Conservation (phyloP, 2,113 vertebrate species). For the Pelecanus crispus region DNA sequence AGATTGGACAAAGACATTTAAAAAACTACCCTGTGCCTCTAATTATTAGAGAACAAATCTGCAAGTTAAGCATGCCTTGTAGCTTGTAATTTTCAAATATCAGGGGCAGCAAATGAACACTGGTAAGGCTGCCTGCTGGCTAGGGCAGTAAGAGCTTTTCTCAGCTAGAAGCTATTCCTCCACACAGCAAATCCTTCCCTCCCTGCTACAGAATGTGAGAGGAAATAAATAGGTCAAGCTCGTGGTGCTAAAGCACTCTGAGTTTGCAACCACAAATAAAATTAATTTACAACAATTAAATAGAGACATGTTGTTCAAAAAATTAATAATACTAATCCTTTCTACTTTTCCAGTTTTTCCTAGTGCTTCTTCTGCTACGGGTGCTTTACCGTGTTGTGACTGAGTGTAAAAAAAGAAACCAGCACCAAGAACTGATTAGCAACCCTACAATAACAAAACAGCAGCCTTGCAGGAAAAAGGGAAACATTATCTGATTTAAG, state of each 20-base stretch:
- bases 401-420: neutral
- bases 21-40: neutral
- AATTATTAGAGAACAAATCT: neutral
- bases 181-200: neutral
- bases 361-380: neutral
- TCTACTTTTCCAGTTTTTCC: neutral
- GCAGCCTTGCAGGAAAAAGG: neutral
- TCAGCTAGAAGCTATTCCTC: neutral
- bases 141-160: neutral
- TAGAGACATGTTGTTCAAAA: neutral
- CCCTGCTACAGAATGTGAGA: neutral
- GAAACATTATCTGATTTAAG: neutral
- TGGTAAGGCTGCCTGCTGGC: neutral
- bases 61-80: neutral
- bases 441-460: neutral
- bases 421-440: neutral
- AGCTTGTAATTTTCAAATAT: neutral
- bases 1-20: neutral
- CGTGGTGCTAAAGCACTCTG: neutral
- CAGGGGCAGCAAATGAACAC: neutral
- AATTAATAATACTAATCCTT: neutral
- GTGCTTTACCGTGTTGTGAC: neutral
- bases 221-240: conserved; percentile 30
- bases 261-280: neutral
- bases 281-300: neutral